Evolutionary conservation across 2,888 invertebrate genomes (phyloP).

Genomic region (Campopleginae sp.): DNA sequence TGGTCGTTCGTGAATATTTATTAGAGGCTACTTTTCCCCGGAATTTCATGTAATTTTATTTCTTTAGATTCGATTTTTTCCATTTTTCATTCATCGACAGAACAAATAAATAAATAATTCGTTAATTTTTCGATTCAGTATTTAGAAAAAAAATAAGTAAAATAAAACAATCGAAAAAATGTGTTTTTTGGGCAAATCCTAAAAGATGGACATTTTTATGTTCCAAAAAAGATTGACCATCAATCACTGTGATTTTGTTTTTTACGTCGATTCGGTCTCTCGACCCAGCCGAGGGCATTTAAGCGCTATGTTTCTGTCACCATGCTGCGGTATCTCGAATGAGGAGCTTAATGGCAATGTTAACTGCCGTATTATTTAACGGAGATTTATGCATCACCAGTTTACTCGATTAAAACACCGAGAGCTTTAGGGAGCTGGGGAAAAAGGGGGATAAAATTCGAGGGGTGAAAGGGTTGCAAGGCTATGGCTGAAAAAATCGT

Average conservation of each 20-base stretch:
- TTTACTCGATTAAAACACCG: constrained; percentile 76
- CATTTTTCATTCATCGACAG: not conserved
- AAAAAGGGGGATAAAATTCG: constrained; percentile 37
- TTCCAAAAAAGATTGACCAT: not conserved
- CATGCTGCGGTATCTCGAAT: constrained; percentile 77
- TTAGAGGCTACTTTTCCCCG: not conserved
- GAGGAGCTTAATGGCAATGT: constrained; percentile 77
- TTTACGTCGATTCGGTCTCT: not conserved
- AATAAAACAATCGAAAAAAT: not conserved
- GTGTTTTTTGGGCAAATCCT: not conserved
- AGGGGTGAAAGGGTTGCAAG: constrained; percentile 15
- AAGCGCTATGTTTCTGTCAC: constrained; percentile 43
- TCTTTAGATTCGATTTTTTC: not conserved
- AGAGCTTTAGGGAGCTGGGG: constrained; percentile 35
- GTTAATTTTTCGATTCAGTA: not conserved
- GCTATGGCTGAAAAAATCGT: constrained; percentile 40
- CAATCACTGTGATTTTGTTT: not conserved
- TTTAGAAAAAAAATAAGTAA: too few species aligned
- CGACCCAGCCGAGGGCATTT: too few species aligned
- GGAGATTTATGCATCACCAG: constrained; percentile 78
- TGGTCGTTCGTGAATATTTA: not conserved
- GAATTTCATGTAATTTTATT: not conserved
- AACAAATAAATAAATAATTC: not conserved
- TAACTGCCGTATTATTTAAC: constrained; percentile 80
- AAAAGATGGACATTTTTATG: not conserved